Percentiles rank a stretch among this genome's conserved stretches.
phyloP scores from a whole-genome alignment of 2,113 vertebrate genomes.

The Globicephala melas region DNA sequence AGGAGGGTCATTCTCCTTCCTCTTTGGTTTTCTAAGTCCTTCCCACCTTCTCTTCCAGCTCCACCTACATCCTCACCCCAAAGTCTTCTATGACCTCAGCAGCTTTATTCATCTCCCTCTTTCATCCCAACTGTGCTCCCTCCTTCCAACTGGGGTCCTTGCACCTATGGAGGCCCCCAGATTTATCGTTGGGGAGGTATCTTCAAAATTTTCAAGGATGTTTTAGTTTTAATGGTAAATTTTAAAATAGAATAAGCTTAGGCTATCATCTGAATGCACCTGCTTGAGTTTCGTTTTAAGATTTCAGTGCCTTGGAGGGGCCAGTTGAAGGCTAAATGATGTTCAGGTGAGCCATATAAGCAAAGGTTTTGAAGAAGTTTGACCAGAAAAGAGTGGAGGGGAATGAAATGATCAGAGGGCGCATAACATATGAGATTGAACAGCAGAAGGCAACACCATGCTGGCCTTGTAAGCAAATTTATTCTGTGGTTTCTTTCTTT shows the following conservation, averaged over 20 bases:
- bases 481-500: background rate
- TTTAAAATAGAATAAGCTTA: background rate
- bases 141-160: background rate
- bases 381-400: background rate
- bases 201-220: background rate
- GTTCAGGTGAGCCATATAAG: background rate
- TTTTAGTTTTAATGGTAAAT: background rate
- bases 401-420: background rate
- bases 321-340: background rate
- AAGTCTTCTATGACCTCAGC: background rate
- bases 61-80: background rate
- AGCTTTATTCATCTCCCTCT: background rate
- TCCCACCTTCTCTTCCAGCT: background rate
- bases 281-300: background rate
- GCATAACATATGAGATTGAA: background rate
- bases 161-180: background rate
- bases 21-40: background rate
- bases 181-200: background rate
- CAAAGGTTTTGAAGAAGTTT: background rate
- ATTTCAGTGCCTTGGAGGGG: background rate
- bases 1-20: background rate
- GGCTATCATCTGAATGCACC: background rate
- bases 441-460: fast-evolving
- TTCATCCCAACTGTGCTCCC: background rate
- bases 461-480: background rate